Evolutionary conservation across 2,113 vertebrate genomes (phyloP).

Genomic region (Anarrhichthys ocellatus): DNA sequence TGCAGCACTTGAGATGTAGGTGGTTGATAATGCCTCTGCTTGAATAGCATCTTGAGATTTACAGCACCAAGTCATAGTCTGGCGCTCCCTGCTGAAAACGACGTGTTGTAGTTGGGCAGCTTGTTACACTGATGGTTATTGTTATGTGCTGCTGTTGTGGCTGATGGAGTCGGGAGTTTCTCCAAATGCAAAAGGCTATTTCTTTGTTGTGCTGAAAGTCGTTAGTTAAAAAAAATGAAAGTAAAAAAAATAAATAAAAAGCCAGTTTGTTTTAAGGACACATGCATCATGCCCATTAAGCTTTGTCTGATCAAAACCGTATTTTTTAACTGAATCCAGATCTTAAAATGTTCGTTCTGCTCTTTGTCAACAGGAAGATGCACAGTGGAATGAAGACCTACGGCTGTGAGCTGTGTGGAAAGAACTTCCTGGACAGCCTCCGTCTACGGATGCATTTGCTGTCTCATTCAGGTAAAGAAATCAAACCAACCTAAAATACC

Average conservation of each 20-base stretch:
- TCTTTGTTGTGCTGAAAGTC: neutral
- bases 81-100: conserved; percentile 33
- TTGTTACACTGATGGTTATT: conserved; percentile 43
- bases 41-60: conserved; percentile 55
- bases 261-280: neutral
- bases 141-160: conserved; percentile 38
- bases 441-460: conserved; percentile 99
- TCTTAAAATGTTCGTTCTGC: conserved; percentile 44
- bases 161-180: conserved; percentile 32
- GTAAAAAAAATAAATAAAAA: neutral
- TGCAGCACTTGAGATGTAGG: conserved; percentile 45
- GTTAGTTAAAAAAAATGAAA: neutral
- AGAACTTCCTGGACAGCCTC: conserved; percentile 97
- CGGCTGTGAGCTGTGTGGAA: conserved; percentile 96
- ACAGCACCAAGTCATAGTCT: conserved; percentile 34
- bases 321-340: neutral
- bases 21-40: conserved; percentile 47
- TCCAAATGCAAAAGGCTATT: conserved; percentile 2
- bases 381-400: conserved; percentile 99
- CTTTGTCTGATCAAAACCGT: neutral
- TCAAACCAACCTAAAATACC: neutral
- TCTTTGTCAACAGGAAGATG: conserved; percentile 89
- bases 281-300: neutral
- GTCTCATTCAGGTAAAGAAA: conserved; percentile 94
- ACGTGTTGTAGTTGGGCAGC: neutral